Evolutionary conservation across 2,888 invertebrate genomes (phyloP), one percentile per base, ranked within the genome.

Genomic region (Eucera pruinosa): DNA sequence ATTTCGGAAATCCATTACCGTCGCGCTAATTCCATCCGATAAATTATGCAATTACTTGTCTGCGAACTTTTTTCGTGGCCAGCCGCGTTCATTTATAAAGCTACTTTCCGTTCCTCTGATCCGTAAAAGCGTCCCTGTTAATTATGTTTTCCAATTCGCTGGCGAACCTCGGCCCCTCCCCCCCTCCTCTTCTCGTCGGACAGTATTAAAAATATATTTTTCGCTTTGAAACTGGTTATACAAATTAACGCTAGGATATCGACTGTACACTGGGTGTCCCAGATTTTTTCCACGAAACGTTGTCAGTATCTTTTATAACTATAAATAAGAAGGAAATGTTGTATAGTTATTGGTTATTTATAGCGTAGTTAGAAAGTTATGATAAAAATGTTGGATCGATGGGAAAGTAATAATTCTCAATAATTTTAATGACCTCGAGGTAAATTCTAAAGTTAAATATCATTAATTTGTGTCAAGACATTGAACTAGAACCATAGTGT

Each of bases 1-100:
- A 72, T 81, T 75, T 75, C 60, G 60, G 18, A 41, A 69, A 64
- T 69, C 69, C 74, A 78, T 82, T 77, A 78, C 30, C 54, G 67
- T 20, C 36, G 15, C 7, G 58, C 68, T 50, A 47, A 45, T 52
- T 50, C 52, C 67, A 25, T 62, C 43, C 66, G 52, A 72, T 80
- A 69, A 80, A 80, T 78, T 60, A 68, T 68, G 57, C 64, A 64
- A 54, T 77, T 77, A 43, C 55, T 30, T 50, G 45, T 13, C 7
- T n/a, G 9, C 2, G 1, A 9, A 20, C 30, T n/a, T 23, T 61
- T 30, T 27, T 30, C 48, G 18, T n/a, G 15, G 6, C 27, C 4
- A 30, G 5, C n/a, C 25, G 41, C 33, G 4, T 55, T 62, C 33
- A 33, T 50, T 55, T 48, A 45, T 45, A 71, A 45, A 57, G 20